Percentiles rank a stretch among this genome's conserved stretches.
Conservation (phyloP, 2,888 invertebrate species). For the Eristalis intricaria region DNA sequence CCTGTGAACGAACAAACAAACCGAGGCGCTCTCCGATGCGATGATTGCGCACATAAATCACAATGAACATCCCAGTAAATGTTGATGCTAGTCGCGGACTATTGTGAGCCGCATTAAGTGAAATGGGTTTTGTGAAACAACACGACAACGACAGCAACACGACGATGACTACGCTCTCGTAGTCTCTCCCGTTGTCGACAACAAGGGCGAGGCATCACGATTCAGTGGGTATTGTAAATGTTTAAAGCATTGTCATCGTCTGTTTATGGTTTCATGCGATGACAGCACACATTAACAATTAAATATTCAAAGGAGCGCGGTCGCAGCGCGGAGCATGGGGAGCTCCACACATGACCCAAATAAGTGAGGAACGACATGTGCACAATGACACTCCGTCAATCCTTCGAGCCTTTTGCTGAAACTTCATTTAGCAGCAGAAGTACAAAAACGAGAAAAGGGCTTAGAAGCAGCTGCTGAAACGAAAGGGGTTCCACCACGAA, state of each 20-base stretch:
- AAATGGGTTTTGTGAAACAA: constrained; percentile 39
- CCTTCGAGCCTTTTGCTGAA: constrained; percentile 1
- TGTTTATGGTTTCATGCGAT: not conserved
- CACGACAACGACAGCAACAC: constrained; percentile 8
- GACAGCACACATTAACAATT: constrained; percentile 22
- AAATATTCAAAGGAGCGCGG: constrained; percentile 30
- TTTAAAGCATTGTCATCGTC: not conserved
- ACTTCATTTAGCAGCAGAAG: not conserved
- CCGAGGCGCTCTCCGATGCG: constrained; percentile 1
- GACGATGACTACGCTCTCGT: not conserved
- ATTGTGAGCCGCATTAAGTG: constrained; percentile 30
- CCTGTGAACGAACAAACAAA: constrained; percentile 6
- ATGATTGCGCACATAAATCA: constrained; percentile 31
- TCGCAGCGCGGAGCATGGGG: not conserved
- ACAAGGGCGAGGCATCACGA: not conserved
- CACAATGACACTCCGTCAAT: constrained; percentile 21
- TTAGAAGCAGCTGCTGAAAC: constrained; percentile 24
- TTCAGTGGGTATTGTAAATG: constrained; percentile 34
- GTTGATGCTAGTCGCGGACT: constrained; percentile 29
- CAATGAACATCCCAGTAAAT: constrained; percentile 31
- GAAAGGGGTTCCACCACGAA: constrained; percentile 32
- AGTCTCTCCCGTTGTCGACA: constrained; percentile 5
- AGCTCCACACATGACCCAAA: not conserved
- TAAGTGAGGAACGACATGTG: constrained; percentile 2
- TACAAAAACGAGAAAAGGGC: constrained; percentile 13